Evolutionary conservation across 2,888 invertebrate species (phyloP).

Genomic region (Cheilosia pagana): DNA sequence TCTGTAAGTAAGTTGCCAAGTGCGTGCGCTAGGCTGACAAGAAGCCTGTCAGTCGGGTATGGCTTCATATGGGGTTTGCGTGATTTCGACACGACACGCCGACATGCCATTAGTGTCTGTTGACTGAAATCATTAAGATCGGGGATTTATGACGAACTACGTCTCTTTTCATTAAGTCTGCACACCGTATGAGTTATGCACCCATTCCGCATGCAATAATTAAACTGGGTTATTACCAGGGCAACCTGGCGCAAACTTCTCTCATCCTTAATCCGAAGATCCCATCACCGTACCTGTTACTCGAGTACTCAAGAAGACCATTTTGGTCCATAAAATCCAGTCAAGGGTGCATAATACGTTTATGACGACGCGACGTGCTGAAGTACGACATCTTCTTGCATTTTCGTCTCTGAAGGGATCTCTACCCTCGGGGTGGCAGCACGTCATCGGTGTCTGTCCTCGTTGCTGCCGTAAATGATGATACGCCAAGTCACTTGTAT

Average conservation of each 20-base stretch:
- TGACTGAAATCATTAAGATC: conserved; percentile 69
- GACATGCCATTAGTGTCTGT: conserved; percentile 73
- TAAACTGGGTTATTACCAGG: not conserved
- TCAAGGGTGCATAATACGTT: conserved; percentile 20
- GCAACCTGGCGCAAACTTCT: too few relatives aligned
- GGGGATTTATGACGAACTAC: conserved; percentile 65
- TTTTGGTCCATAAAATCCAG: not conserved
- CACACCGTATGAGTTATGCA: conserved; percentile 2
- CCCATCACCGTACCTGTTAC: conserved; percentile 4
- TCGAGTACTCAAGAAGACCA: not conserved
- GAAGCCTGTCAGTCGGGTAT: conserved; percentile 18
- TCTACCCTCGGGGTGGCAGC: conserved; percentile 5
- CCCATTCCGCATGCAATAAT: not conserved
- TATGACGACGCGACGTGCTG: conserved; percentile 31
- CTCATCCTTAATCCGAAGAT: not conserved
- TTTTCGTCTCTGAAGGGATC: not conserved
- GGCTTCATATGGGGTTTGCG: conserved; percentile 34
- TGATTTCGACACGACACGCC: conserved; percentile 58
- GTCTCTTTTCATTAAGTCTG: conserved; percentile 70
- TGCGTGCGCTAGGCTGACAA: conserved; percentile 40
- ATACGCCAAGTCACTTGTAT: conserved; percentile 35
- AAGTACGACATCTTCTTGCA: conserved; percentile 5
- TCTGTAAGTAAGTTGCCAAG: conserved; percentile 8
- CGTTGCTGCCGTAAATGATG: conserved; percentile 36
- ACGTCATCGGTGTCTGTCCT: conserved; percentile 29